Conservation (phyloP, 2,797 vertebrate genomes). For the Odontamblyopus lacepedii region DNA sequence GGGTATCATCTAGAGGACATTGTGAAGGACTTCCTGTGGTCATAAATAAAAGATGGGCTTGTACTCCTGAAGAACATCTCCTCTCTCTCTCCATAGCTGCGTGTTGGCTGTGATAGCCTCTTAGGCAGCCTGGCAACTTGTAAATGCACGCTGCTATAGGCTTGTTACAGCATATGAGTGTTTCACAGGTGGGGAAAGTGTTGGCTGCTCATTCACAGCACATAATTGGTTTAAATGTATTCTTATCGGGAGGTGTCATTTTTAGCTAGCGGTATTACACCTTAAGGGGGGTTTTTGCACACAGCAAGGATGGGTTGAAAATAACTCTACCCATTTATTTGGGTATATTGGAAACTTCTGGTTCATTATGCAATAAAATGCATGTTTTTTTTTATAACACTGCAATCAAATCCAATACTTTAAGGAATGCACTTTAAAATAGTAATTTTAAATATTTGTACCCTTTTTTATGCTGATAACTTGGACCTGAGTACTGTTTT, state of each 20-base stretch:
- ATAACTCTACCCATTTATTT: not conserved
- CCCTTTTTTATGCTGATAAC: no score
- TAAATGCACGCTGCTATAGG: conserved; percentile 39
- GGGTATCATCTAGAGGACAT: conserved; percentile 77
- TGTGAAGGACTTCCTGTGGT: conserved; percentile 77
- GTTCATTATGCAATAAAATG: not conserved
- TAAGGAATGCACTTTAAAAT: no score
- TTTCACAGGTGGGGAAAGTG: conserved; percentile 66
- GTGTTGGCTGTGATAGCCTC: conserved; percentile 17
- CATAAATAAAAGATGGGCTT: conserved; percentile 77
- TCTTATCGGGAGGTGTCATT: conserved; percentile 54
- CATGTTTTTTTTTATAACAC: not conserved
- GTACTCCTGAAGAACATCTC: conserved; percentile 65
- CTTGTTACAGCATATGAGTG: conserved; percentile 58
- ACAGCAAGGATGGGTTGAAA: not conserved
- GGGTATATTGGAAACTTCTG: not conserved
- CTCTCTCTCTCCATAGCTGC: conserved; percentile 5
- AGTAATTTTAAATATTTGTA: no score
- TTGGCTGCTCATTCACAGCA: conserved; percentile 62
- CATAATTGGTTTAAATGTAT: conserved; percentile 65
- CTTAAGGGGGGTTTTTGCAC: conserved; percentile 23
- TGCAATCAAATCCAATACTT: not conserved
- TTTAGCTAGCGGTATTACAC: conserved; percentile 25
- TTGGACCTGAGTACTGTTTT: no score
- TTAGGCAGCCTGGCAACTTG: conserved; percentile 26